Conservation (phyloP, 2,113 vertebrate genomes). For the Cygnus atratus region DNA sequence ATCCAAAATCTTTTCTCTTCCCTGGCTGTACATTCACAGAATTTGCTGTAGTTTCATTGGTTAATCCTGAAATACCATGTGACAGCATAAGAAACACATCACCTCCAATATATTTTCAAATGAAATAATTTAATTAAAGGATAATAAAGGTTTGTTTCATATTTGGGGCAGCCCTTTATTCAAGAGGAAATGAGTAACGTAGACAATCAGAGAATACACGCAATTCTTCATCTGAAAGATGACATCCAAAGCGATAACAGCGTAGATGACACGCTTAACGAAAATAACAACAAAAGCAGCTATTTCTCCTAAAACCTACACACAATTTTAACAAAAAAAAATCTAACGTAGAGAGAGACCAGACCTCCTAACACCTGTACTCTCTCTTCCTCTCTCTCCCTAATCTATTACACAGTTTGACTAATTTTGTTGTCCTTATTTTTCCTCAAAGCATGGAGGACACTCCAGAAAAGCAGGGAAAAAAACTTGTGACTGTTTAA, state of each 20-base stretch:
- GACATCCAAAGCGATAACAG: not conserved
- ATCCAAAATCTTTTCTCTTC: not conserved
- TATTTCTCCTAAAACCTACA: not conserved
- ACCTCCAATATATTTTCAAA: not conserved
- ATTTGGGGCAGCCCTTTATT: not conserved
- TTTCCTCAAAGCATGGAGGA: not conserved
- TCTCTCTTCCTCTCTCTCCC: not conserved
- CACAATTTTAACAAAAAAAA: not conserved
- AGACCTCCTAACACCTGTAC: not conserved
- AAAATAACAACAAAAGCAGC: not conserved
- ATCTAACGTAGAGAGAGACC: not conserved
- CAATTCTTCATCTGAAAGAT: not conserved
- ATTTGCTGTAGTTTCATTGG: not conserved
- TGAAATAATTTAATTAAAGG: not conserved
- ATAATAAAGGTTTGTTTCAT: not conserved
- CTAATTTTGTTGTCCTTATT: not conserved
- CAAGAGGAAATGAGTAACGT: not conserved
- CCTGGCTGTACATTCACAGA: not conserved
- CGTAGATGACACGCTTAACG: not conserved
- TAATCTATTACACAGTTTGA: not conserved
- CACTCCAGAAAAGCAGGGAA: not conserved
- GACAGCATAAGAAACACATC: not conserved
- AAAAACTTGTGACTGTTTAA: not conserved
- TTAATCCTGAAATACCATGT: not conserved
- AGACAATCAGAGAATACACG: not conserved